These are phyloP conservation scores for Neodiprion lecontei DNA, from an alignment of 1,140 invertebrate species.

Conservation along the genomic window DNA sequence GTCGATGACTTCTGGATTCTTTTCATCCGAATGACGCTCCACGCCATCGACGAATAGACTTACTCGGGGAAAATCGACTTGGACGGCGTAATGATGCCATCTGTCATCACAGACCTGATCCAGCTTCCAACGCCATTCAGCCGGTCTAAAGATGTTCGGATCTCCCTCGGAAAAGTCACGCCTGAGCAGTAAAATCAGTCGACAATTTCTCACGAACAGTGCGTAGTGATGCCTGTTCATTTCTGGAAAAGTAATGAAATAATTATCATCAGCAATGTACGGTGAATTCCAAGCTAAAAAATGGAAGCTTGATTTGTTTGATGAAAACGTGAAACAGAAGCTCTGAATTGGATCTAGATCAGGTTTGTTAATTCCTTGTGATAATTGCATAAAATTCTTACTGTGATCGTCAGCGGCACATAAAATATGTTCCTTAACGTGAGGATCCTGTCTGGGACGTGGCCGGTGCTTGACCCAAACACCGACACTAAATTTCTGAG, in stretches of 20 bases:
- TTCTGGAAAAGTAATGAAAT: conserved; percentile 67
- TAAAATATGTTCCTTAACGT: conserved; percentile 92
- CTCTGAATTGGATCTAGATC: background rate
- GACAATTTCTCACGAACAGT: conserved; percentile 95
- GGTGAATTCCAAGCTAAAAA: background rate
- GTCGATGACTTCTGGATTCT: conserved; percentile 96
- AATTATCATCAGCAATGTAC: background rate
- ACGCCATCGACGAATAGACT: conserved; percentile 90
- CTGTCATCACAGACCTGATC: conserved; percentile 94
- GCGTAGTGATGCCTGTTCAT: conserved; percentile 99
- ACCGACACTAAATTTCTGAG: conserved; percentile 85
- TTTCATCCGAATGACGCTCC: conserved; percentile 75
- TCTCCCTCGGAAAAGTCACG: conserved; percentile 92
- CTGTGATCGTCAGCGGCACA: conserved; percentile 97
- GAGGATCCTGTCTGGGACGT: conserved; percentile 77
- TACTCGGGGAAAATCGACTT: conserved; percentile 89
- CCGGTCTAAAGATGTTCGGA: conserved; percentile 94
- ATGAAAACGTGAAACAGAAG: background rate
- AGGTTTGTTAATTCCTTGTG: too few relatives aligned
- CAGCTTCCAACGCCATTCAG: conserved; percentile 97
- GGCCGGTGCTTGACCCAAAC: conserved; percentile 92
- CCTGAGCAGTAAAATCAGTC: conserved; percentile 89
- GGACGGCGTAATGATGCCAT: conserved; percentile 98
- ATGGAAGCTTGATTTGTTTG: background rate
- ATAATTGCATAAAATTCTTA: conserved; percentile 63